Conservation (phyloP, 2,888 invertebrate species). For the Leptopilina myrica region DNA sequence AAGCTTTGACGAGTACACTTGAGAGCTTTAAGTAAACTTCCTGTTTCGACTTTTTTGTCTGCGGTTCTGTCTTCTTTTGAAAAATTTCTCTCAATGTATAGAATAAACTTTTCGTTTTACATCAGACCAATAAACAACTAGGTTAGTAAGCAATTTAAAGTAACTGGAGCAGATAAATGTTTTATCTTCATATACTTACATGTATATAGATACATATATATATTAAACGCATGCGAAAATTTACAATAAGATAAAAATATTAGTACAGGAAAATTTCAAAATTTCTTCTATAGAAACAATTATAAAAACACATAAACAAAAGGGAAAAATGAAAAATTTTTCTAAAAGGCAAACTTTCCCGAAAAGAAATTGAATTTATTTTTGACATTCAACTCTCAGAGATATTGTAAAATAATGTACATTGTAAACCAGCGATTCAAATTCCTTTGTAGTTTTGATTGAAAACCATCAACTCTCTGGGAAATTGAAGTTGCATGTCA, state of each 20-base stretch:
- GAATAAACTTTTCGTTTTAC: conserved; percentile 9
- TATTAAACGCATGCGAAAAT: neutral
- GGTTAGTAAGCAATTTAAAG: conserved; percentile 12
- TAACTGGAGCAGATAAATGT: conserved; percentile 1
- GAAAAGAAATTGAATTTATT: neutral
- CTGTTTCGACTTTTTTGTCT: conserved; percentile 1
- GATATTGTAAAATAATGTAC: neutral
- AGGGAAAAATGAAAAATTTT: too few relatives aligned
- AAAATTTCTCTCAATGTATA: conserved; percentile 2
- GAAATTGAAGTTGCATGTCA: neutral
- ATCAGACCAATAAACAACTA: conserved; percentile 13
- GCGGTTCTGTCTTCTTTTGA: neutral
- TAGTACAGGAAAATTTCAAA: too few relatives aligned
- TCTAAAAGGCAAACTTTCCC: too few relatives aligned
- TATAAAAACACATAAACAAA: too few relatives aligned
- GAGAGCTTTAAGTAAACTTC: neutral
- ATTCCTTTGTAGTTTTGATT: conserved; percentile 1
- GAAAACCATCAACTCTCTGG: neutral
- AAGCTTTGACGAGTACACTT: neutral
- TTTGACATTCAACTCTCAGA: neutral
- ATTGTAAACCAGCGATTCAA: neutral
- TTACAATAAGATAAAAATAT: too few relatives aligned
- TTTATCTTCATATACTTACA: conserved; percentile 3
- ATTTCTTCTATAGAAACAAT: too few relatives aligned
- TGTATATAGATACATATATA: neutral